Evolutionary conservation across 35 echinoderm and acorn worm species (phyloP).

Genomic region (Amphiura filiformis): DNA sequence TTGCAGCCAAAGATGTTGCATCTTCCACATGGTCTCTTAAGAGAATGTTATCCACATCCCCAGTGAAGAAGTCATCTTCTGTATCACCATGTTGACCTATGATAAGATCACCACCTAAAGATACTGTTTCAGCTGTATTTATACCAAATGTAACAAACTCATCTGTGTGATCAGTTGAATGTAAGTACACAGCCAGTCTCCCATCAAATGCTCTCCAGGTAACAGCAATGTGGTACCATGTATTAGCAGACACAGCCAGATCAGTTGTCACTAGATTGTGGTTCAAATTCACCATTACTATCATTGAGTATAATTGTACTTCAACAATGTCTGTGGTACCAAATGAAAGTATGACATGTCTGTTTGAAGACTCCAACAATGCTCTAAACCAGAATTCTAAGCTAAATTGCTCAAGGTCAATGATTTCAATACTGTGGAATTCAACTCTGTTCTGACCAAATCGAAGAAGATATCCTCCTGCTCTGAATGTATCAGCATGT

Average conservation of each 20-base stretch:
- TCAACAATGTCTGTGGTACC: conserved; percentile 12
- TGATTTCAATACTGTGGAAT: neutral
- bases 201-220: conserved; percentile 68
- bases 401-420: conserved; percentile 41
- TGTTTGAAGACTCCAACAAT: neutral
- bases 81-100: conserved; percentile 40
- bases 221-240: conserved; percentile 42
- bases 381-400: conserved; percentile 43
- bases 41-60: conserved; percentile 43
- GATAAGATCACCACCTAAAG: conserved; percentile 15
- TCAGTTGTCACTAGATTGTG: conserved; percentile 21
- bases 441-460: conserved; percentile 28
- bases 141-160: conserved; percentile 15
- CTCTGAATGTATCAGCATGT: conserved; percentile 4
- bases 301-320: neutral
- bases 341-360: conserved; percentile 38
- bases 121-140: neutral
- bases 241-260: neutral
- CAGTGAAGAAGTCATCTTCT: conserved; percentile 4
- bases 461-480: conserved; percentile 43
- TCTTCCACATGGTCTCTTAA: conserved; percentile 9
- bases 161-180: neutral
- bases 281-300: conserved; percentile 10
- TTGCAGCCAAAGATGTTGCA: neutral
- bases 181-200: conserved; percentile 46